A percentile compares a stretch with the other conserved stretches of the same genome.
phyloP scores from a whole-genome alignment of 2,797 vertebrate species.

The Cottoperca gobio region DNA sequence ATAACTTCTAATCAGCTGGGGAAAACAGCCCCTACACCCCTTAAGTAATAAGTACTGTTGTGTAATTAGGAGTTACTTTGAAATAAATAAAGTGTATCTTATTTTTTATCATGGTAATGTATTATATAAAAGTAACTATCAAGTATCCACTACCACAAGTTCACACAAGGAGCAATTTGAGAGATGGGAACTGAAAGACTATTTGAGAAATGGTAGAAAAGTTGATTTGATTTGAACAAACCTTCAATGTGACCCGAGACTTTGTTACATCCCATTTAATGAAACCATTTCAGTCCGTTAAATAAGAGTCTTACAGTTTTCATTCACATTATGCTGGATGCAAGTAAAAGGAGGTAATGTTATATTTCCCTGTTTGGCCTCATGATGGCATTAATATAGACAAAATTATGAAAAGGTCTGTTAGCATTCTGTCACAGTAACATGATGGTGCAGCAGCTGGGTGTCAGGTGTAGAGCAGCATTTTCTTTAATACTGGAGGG shows the following conservation, averaged over 20 bases:
- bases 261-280: too few species aligned
- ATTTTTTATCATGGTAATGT: background rate
- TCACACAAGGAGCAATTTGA: background rate
- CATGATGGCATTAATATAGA: background rate
- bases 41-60: background rate
- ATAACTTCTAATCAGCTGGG: slow-evolving; percentile 16
- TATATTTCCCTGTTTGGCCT: too few species aligned
- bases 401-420: background rate
- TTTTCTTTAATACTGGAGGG: background rate
- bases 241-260: too few species aligned
- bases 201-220: background rate
- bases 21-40: background rate
- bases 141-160: background rate
- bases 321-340: too few species aligned
- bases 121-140: background rate
- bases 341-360: background rate
- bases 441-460: background rate
- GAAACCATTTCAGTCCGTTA: too few species aligned
- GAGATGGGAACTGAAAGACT: background rate
- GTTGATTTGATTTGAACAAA: background rate
- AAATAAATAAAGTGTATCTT: too few species aligned
- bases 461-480: background rate
- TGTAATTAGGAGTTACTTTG: background rate
- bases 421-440: background rate
- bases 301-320: background rate